These are phyloP conservation scores for Nysson spinosus DNA, from an alignment of 2,888 invertebrate species.

Conservation along the genomic window DNA sequence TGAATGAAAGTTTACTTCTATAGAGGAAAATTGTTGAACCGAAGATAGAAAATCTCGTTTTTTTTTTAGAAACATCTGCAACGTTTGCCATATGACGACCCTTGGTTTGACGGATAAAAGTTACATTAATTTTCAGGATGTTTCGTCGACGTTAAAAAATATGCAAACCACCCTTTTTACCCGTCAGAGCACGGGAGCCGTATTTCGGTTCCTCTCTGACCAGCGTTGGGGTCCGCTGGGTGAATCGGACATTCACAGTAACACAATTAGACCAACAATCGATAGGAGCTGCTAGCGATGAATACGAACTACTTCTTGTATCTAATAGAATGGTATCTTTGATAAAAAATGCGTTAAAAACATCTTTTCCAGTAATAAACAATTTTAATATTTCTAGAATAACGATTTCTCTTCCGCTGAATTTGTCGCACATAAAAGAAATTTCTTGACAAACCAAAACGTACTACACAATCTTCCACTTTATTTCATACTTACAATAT, in stretches of 20 bases:
- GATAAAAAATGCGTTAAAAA: no score
- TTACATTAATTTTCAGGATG: constrained; percentile 67
- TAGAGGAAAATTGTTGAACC: constrained; percentile 39
- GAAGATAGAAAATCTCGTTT: constrained; percentile 14
- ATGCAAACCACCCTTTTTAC: constrained; percentile 72
- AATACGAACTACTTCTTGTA: constrained; percentile 62
- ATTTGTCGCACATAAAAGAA: no score
- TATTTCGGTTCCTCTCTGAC: constrained; percentile 66
- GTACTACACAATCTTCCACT: no score
- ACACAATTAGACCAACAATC: constrained; percentile 76
- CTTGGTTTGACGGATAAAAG: constrained; percentile 63
- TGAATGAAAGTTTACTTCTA: constrained; percentile 41
- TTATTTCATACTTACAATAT: no score
- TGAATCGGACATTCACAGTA: constrained; percentile 75
- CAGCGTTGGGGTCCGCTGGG: constrained; percentile 64
- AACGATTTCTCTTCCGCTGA: no score
- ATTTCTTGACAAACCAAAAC: no score
- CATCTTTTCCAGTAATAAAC: no score
- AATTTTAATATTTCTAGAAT: no score
- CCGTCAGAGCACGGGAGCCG: constrained; percentile 66
- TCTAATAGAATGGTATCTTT: no score
- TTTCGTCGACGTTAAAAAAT: constrained; percentile 71
- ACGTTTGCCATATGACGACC: constrained; percentile 44
- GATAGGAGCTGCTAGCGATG: constrained; percentile 71
- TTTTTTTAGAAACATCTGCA: constrained; percentile 39